Evolutionary conservation across 2,113 vertebrate species (phyloP).

Genomic region (Nothoprocta perdicaria): DNA sequence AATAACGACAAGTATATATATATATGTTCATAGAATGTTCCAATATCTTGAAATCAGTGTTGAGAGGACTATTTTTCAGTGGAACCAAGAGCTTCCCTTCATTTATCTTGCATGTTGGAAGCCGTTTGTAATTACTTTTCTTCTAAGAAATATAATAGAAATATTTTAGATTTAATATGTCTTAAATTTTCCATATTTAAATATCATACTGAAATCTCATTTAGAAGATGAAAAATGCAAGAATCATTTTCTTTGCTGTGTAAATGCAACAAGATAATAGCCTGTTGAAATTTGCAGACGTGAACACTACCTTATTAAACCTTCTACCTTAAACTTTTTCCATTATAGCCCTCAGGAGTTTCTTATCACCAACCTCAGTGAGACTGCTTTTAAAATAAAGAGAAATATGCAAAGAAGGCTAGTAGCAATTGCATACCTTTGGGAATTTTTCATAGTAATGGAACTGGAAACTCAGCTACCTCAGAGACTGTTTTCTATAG

Average conservation of each 20-base stretch:
- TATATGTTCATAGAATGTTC: background rate
- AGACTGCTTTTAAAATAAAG: background rate
- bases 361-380: background rate
- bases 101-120: background rate
- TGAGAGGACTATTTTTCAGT: background rate
- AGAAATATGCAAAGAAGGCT: background rate
- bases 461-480: background rate
- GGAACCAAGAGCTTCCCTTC: background rate
- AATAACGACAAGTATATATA: background rate
- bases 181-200: background rate
- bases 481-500: background rate
- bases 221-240: background rate
- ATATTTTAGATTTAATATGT: background rate
- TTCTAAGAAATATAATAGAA: background rate
- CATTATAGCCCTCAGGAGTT: background rate
- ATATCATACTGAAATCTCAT: background rate
- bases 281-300: background rate
- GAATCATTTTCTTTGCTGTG: background rate
- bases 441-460: background rate
- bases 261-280: background rate
- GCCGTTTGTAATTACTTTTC: background rate
- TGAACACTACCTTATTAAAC: background rate
- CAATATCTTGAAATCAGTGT: background rate
- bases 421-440: background rate
- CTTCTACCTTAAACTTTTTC: background rate